Conservation (phyloP, 2,113 vertebrate genomes). For the Rhea pennata region DNA sequence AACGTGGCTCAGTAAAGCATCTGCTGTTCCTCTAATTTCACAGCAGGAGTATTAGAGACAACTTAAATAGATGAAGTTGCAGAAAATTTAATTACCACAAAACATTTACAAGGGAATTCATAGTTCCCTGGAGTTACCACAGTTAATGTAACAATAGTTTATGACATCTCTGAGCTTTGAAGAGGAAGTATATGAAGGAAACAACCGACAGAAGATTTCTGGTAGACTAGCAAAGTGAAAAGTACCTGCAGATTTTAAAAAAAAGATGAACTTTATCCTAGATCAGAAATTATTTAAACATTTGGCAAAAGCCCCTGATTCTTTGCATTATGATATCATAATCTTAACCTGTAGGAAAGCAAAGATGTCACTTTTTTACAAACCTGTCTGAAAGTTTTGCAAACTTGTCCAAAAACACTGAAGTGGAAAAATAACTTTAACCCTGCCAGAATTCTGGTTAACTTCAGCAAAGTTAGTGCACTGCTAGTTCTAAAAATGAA, state of each 20-base stretch:
- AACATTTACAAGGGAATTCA: constrained; percentile 21
- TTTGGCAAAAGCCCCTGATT: not conserved
- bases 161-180: not conserved
- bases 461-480: not conserved
- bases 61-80: constrained; percentile 30
- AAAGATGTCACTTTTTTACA: not conserved
- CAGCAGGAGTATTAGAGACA: constrained; percentile 30
- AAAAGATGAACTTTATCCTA: not conserved
- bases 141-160: not conserved
- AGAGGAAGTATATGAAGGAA: not conserved
- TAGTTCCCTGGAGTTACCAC: constrained; percentile 13
- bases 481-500: not conserved
- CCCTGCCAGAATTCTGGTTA: not conserved
- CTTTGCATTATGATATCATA: not conserved
- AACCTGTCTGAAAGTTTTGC: not conserved
- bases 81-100: constrained; percentile 45
- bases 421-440: not conserved
- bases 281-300: not conserved
- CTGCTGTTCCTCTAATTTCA: constrained; percentile 37
- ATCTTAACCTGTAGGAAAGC: not conserved
- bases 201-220: not conserved
- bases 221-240: not conserved
- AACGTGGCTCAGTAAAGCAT: constrained; percentile 1
- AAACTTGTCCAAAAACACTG: not conserved
- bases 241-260: not conserved